phyloP scores from a whole-genome alignment of 2,113 vertebrate species.

The Ceuthmochares aereus region DNA sequence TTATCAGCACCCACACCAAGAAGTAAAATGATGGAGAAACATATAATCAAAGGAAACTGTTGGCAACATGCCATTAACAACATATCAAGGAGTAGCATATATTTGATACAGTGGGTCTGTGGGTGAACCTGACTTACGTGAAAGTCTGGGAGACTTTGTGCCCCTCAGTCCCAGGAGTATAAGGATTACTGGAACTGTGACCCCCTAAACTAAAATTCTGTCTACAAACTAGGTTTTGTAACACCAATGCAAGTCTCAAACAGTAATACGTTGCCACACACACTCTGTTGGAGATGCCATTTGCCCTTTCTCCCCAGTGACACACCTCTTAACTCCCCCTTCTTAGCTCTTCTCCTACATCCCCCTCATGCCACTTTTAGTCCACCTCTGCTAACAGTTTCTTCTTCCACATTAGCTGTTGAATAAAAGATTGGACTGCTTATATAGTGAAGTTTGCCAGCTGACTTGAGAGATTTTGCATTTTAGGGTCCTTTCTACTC shows the following conservation, averaged over 20 bases:
- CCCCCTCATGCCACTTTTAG: background rate
- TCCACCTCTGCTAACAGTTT: background rate
- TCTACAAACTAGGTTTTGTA: background rate
- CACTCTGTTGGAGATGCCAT: fast-evolving
- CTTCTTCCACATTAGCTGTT: background rate
- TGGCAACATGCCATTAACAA: background rate
- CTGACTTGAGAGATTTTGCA: background rate
- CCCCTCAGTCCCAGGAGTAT: fast-evolving
- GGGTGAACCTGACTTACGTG: background rate
- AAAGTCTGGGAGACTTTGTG: background rate
- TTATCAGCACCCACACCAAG: background rate
- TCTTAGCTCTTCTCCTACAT: background rate
- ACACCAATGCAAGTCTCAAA: background rate
- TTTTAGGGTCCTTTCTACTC: background rate
- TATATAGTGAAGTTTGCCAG: background rate
- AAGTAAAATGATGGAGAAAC: background rate
- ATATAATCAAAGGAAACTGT: background rate
- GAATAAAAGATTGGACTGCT: background rate
- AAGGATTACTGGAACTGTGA: background rate
- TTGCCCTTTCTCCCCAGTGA: background rate
- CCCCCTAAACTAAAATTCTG: background rate
- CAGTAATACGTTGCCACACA: background rate
- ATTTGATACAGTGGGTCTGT: background rate
- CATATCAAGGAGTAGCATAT: fast-evolving
- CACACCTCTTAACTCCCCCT: background rate